These are phyloP conservation scores for Camelus dromedarius DNA, from an alignment of 2,113 vertebrate genomes.

Conservation along the genomic window DNA sequence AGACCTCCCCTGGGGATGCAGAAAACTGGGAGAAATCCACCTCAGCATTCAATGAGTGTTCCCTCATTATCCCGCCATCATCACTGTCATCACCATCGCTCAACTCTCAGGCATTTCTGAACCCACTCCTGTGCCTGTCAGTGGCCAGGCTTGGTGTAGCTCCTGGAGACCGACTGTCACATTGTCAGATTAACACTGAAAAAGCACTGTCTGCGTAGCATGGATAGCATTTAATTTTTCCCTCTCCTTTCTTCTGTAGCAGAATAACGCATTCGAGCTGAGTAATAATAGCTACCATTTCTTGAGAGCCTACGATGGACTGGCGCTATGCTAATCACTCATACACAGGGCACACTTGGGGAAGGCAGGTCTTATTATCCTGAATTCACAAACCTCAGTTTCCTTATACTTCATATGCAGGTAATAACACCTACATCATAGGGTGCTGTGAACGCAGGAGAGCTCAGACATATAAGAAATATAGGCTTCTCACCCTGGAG, in stretches of 20 bases:
- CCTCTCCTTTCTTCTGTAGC: neutral
- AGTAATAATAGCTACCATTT: neutral
- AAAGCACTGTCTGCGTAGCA: neutral
- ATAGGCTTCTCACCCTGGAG: neutral
- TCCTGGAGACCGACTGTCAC: neutral
- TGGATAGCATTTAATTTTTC: neutral
- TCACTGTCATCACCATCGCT: neutral
- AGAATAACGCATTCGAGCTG: neutral
- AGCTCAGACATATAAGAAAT: neutral
- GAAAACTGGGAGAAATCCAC: neutral
- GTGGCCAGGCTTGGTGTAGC: neutral
- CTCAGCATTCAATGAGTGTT: neutral
- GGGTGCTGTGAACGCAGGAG: neutral
- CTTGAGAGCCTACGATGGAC: neutral
- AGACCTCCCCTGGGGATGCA: neutral
- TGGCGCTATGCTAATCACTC: neutral
- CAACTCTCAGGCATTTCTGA: conserved; percentile 16
- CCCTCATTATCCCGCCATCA: neutral
- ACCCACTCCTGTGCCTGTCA: neutral
- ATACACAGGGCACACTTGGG: neutral
- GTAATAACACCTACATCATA: neutral
- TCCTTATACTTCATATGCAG: neutral
- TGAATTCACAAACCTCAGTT: neutral
- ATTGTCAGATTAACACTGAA: neutral
- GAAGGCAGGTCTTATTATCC: neutral